These are phyloP conservation scores for Neostethus bicornis DNA, from an alignment of 2,797 vertebrate species.

Conservation along the genomic window DNA sequence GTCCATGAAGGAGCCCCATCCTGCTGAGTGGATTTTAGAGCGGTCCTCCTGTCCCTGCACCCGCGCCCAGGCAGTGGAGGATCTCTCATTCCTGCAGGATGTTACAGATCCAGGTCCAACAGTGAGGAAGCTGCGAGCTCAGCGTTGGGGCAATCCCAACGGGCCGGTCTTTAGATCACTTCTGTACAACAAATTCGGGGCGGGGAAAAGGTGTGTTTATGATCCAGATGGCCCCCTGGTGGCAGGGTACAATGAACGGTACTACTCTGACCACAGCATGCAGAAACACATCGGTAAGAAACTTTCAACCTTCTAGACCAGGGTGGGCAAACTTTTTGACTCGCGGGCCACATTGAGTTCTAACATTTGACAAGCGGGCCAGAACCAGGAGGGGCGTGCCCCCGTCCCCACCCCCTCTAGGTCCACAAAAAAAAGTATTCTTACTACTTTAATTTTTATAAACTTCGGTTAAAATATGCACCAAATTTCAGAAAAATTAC, in stretches of 20 bases:
- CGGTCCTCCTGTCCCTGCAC: slow-evolving; percentile 81
- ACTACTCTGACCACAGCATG: slow-evolving; percentile 61
- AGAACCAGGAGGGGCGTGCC: no score
- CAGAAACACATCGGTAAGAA: slow-evolving; percentile 80
- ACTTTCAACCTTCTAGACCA: no score
- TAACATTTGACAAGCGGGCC: no score
- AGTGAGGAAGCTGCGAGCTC: slow-evolving; percentile 61
- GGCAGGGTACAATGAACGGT: slow-evolving; percentile 81
- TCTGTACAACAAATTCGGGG: slow-evolving; percentile 71
- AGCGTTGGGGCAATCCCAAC: slow-evolving; percentile 69
- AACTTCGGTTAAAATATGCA: no score
- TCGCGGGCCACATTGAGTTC: no score
- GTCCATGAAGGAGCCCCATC: slow-evolving; percentile 76
- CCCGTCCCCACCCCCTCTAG: no score
- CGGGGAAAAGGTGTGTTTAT: slow-evolving; percentile 83
- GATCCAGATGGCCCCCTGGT: slow-evolving; percentile 79
- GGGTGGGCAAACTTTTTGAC: no score
- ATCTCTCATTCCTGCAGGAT: slow-evolving; percentile 76
- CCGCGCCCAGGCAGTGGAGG: slow-evolving; percentile 74
- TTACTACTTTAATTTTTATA: no score
- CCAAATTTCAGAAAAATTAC: no score
- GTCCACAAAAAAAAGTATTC: no score
- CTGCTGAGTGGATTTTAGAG: slow-evolving; percentile 66
- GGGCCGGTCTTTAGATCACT: slow-evolving; percentile 75
- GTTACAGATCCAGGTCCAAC: slow-evolving; percentile 36